Conservation (phyloP, 2,113 vertebrate genomes). For the Suncus etruscus region DNA sequence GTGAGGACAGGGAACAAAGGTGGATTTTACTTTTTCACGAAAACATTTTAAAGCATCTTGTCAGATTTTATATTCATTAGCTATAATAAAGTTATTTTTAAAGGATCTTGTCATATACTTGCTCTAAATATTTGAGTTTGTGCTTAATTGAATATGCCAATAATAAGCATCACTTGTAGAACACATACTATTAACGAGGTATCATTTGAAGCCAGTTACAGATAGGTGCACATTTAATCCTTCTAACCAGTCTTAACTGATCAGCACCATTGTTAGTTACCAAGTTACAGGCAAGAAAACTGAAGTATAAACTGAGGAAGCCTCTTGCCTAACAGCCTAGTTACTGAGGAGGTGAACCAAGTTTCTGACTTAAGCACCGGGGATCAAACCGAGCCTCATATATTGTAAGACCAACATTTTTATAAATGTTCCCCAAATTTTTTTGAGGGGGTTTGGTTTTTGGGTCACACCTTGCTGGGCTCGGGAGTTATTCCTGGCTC, state of each 20-base stretch:
- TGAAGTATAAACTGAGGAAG: neutral
- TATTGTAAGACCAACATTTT: too few relatives aligned
- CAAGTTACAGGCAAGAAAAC: slow-evolving; percentile 9
- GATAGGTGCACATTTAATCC: neutral
- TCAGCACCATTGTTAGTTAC: neutral
- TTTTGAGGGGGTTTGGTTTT: neutral
- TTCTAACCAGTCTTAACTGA: neutral
- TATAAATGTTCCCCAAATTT: too few relatives aligned
- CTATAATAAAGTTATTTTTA: slow-evolving; percentile 90
- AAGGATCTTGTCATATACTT: slow-evolving; percentile 77
- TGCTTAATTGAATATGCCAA: slow-evolving; percentile 24
- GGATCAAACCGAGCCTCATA: too few relatives aligned
- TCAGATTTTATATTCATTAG: slow-evolving; percentile 86
- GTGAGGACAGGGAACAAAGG: slow-evolving; percentile 4
- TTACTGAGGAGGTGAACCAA: neutral
- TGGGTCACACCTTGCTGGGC: too few relatives aligned
- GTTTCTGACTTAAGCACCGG: neutral
- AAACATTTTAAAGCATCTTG: slow-evolving; percentile 83
- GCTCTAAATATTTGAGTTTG: slow-evolving; percentile 42
- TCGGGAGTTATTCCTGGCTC: too few relatives aligned
- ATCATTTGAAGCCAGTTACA: neutral
- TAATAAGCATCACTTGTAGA: neutral
- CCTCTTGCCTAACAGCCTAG: neutral
- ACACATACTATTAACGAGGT: neutral
- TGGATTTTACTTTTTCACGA: slow-evolving; percentile 73